phyloP scores from a whole-genome alignment of 2,888 invertebrate genomes.

The Rutpela maculata region DNA sequence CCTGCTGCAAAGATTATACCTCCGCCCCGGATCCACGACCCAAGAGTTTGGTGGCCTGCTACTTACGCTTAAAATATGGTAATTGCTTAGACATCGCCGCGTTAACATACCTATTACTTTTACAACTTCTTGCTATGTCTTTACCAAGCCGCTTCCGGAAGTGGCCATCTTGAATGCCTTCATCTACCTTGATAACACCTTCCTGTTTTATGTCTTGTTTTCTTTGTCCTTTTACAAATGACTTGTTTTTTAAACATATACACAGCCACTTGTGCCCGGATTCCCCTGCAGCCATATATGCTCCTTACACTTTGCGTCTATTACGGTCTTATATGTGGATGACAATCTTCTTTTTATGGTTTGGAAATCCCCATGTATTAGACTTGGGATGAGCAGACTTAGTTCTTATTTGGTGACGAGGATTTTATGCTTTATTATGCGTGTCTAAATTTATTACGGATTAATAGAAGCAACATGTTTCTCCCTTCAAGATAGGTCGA shows the following conservation, averaged over 20 bases:
- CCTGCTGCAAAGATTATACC: conserved; percentile 17
- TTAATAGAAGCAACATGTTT: not conserved
- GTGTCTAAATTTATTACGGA: not conserved
- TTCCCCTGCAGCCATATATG: conserved; percentile 1
- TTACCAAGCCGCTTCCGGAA: conserved; percentile 59
- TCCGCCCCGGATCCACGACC: conserved; percentile 13
- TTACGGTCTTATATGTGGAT: conserved; percentile 25
- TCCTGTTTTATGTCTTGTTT: conserved; percentile 31
- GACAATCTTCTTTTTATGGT: conserved; percentile 35
- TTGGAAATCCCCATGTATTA: conserved; percentile 27
- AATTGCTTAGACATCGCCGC: conserved; percentile 66
- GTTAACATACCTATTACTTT: conserved; percentile 67
- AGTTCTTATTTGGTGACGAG: conserved; percentile 12
- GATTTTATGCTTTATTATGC: conserved; percentile 1
- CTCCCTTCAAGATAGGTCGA: not conserved
- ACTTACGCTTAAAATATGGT: conserved; percentile 66
- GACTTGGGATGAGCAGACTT: conserved; percentile 16
- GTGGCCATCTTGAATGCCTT: conserved; percentile 61
- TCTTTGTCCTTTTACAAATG: conserved; percentile 23
- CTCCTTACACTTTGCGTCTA: conserved; percentile 18
- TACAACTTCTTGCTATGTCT: conserved; percentile 62
- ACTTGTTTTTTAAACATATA: conserved; percentile 26
- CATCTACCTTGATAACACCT: conserved; percentile 46
- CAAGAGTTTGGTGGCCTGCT: conserved; percentile 39
- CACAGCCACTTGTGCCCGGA: conserved; percentile 9